Evolutionary conservation across 1,140 invertebrate species (phyloP), one percentile per base, ranked within the genome.

Genomic region (Muscidifurax raptorellus): DNA sequence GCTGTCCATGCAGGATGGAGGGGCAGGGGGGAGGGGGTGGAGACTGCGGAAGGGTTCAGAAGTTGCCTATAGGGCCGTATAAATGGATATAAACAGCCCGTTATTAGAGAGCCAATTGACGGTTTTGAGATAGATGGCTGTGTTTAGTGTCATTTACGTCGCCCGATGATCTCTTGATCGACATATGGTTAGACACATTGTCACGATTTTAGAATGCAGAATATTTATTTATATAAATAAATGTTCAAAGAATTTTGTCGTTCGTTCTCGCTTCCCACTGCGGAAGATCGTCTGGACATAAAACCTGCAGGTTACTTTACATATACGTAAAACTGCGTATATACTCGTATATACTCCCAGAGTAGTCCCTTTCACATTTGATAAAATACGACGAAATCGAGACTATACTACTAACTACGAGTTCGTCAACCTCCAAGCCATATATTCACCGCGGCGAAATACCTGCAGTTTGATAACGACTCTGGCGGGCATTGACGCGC

Each of bases 381-480:
- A 1, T 5, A 5, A 47, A 13, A 47, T 2, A 59, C 6, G 6
- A 18, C 52, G 52, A 59, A n/a, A 22, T 59, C 2, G 52, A 59
- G 36, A 12, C 36, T 40, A 6, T 40, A 40, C 36, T 40, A 32
- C 2, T 2, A 2, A 9, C 36, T 40, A 40, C 36, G 10, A 40
- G 52, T 59, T 59, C 22, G 22, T n/a, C 52, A 18, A 59, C 52
- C 52, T 59, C 22, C 52, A 18, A 59, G 22, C 18, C 18, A 2
- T 18, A 2, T 18, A 59, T 59, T 59, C 18, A 59, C 0, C 22
- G n/a, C n/a, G 22, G 52, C 5, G 52, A 59, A 59, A 59, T 59
- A 40, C 66, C 32, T 67, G 77, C 36, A 80, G 88, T 88, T 88
- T 88, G 88, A 88, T 88, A 88, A 89, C 88, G 88, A 87, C 69